phyloP scores from a whole-genome alignment of 2,888 invertebrate species.

The Terebella lapidaria region DNA sequence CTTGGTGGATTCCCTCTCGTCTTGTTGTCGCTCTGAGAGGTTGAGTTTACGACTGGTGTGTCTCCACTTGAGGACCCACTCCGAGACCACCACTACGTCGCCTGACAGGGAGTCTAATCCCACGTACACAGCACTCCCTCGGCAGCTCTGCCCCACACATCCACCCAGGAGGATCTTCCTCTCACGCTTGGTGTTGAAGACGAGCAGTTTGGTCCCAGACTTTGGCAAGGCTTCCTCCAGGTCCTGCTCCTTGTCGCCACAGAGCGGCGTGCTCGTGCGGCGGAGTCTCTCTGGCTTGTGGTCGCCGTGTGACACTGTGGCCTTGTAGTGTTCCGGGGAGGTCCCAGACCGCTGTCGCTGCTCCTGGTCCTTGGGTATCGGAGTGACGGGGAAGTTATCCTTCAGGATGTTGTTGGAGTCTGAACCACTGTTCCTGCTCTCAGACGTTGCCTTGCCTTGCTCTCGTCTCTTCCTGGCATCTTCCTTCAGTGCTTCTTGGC shows the following conservation, averaged over 20 bases:
- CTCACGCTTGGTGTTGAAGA: no score
- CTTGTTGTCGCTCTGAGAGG: constrained; percentile 28
- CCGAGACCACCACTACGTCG: constrained; percentile 64
- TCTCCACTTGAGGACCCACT: constrained; percentile 62
- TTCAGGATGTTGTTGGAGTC: no score
- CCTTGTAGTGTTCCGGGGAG: neutral
- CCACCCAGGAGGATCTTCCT: neutral
- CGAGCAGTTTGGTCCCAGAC: neutral
- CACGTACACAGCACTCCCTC: constrained; percentile 68
- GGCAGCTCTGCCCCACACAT: constrained; percentile 18
- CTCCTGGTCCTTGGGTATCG: neutral
- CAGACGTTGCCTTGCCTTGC: no score
- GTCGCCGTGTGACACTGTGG: no score
- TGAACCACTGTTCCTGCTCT: no score
- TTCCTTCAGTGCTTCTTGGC: constrained; percentile 72
- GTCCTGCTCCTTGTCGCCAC: no score
- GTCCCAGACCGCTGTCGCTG: neutral
- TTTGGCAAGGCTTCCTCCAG: no score
- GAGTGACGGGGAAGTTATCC: neutral
- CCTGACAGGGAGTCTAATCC: constrained; percentile 69
- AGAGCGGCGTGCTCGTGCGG: constrained; percentile 34
- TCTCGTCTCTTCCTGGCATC: constrained; percentile 59
- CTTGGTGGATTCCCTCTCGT: constrained; percentile 37
- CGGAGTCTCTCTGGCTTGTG: no score
- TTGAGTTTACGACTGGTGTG: constrained; percentile 32